Evolutionary conservation across 2,797 vertebrate genomes (phyloP).

Genomic region (Microchirus variegatus): DNA sequence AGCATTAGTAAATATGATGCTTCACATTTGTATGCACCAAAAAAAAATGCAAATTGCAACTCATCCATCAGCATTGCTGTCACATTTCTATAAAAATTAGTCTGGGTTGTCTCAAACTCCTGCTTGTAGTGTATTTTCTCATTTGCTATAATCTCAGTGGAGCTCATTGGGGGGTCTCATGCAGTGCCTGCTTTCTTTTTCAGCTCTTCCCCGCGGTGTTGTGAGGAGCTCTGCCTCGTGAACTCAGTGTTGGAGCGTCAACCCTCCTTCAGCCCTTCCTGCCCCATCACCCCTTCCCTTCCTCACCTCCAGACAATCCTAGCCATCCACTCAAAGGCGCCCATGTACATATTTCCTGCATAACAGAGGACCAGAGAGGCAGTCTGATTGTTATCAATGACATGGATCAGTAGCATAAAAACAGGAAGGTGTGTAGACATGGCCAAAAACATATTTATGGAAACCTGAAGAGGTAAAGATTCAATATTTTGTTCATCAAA

Average conservation of each 20-base stretch:
- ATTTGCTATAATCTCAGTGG: slow-evolving; percentile 23
- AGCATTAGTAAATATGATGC: no score
- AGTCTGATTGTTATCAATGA: slow-evolving; percentile 44
- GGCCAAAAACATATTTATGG: slow-evolving; percentile 70
- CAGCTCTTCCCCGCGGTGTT: slow-evolving; percentile 53
- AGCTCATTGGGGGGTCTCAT: slow-evolving; percentile 46
- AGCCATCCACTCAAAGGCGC: slow-evolving; percentile 41
- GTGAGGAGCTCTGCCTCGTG: slow-evolving; percentile 63
- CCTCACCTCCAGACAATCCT: slow-evolving; percentile 45
- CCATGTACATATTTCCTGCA: slow-evolving; percentile 35
- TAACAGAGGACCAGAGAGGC: slow-evolving; percentile 44
- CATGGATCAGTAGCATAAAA: slow-evolving; percentile 54
- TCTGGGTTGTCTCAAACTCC: slow-evolving; percentile 13
- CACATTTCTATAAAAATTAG: slow-evolving; percentile 5
- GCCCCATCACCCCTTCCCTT: slow-evolving; percentile 37
- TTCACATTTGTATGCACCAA: no score
- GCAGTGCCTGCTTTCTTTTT: slow-evolving; percentile 49
- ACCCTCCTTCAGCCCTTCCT: slow-evolving; percentile 53
- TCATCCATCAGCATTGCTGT: slow-evolving; percentile 10
- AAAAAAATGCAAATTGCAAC: slow-evolving; percentile 21
- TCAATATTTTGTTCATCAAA: slow-evolving; percentile 67
- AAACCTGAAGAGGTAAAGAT: slow-evolving; percentile 62
- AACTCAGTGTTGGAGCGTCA: slow-evolving; percentile 54
- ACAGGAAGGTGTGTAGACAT: slow-evolving; percentile 42
- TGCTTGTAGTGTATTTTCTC: slow-evolving; percentile 7